Evolutionary conservation across 2,888 invertebrate species (phyloP), one percentile per base, ranked within the genome.

Genomic region (Drosophila lutescens): DNA sequence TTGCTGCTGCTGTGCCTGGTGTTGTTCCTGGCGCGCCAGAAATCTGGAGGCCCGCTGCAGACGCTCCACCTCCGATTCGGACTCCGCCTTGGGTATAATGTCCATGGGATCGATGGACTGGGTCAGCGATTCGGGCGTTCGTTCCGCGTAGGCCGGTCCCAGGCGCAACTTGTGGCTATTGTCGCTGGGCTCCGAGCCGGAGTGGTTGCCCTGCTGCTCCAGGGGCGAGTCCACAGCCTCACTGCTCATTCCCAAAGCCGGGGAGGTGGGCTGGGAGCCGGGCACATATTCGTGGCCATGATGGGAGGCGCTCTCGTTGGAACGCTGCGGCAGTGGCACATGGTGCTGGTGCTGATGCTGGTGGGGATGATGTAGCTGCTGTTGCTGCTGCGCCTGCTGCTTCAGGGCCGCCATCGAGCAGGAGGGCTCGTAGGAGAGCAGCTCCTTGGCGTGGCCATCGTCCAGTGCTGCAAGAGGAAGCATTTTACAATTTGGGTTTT

Each of bases 71-170:
- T 88, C 89, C 7, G 79, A 78, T 57, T 89, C 88, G 6, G 80
- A 63, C 53, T 90, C 90, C 26, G 88, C 60, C 68, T 91, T 90
- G 17, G 91, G 91, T 80, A 90, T 89, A n/a, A 90, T 89, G 51
- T 89, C 90, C 90, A 89, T 88, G 8, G 91, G 90, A 74, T 90
- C 90, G 20, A 91, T 90, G n/a, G 90, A 88, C 56, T 91, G 90
- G 15, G 90, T 88, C 26, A 90, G 55, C 36, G 91, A 85, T 68
- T 90, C 90, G 0, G 89, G 86, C 10, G 86, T 86, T 7, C 84
- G 83, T 13, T 86, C 88, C 5, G 82, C 38, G 65, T 88, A 86
- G 4, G 41, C 61, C 23, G 80, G 83, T 30, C 68, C 61, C 2
- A 80, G 49, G 0, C 86, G 78, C 32, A 82, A 26, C n/a, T 86